phyloP scores from a whole-genome alignment of 2,113 vertebrate species.

The Onychostoma macrolepis region DNA sequence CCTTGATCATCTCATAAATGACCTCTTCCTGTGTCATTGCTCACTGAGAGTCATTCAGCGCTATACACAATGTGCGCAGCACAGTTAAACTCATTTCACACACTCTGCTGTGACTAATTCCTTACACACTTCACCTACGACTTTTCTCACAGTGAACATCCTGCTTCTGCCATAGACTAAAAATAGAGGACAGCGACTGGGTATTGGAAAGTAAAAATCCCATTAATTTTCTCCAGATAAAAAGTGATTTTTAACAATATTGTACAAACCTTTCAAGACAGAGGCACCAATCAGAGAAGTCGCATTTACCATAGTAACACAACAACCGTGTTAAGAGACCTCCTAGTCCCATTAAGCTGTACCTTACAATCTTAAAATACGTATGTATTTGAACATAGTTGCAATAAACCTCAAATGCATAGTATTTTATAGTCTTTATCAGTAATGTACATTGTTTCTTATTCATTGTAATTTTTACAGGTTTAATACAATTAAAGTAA shows the following conservation, averaged over 20 bases:
- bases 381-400: not conserved
- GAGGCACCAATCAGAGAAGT: not conserved
- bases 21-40: slow-evolving; percentile 33
- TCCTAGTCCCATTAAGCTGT: not conserved
- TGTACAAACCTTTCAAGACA: not conserved
- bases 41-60: not conserved
- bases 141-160: slow-evolving; percentile 57
- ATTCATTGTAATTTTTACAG: not conserved
- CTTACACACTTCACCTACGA: slow-evolving; percentile 40
- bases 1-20: slow-evolving; percentile 26
- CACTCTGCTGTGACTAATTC: slow-evolving; percentile 49
- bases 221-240: not conserved
- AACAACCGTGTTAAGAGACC: not conserved
- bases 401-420: not conserved
- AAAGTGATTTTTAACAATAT: not conserved
- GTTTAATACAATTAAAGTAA: not conserved
- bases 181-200: not conserved
- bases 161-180: slow-evolving; percentile 35
- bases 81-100: not conserved
- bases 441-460: not conserved
- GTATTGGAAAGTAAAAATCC: not conserved
- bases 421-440: not conserved
- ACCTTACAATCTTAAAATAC: not conserved
- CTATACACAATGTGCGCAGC: not conserved
- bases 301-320: not conserved